phyloP scores from a whole-genome alignment of 2,113 vertebrate species.

The Sylvia atricapilla region DNA sequence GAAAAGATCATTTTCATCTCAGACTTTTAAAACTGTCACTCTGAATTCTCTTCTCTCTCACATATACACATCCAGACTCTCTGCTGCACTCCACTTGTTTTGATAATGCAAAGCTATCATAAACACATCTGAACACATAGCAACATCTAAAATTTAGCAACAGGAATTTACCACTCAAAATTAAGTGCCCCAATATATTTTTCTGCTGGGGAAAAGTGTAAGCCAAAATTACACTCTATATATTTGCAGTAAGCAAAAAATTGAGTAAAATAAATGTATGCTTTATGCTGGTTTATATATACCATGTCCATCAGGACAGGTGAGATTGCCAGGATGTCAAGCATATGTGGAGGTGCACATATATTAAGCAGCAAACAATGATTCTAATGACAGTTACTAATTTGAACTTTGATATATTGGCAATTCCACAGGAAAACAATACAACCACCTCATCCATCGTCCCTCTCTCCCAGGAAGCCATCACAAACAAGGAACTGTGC shows the following conservation, averaged over 20 bases:
- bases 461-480: not conserved
- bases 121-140: not conserved
- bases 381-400: not conserved
- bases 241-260: not conserved
- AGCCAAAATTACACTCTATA: not conserved
- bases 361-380: not conserved
- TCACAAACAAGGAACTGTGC: not conserved
- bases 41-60: not conserved
- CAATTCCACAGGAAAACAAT: not conserved
- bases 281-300: not conserved
- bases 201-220: not conserved
- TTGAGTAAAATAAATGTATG: not conserved
- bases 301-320: fast-evolving
- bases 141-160: not conserved
- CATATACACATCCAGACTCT: not conserved
- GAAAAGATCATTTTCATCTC: conserved; percentile 2
- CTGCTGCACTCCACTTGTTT: not conserved
- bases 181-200: not conserved
- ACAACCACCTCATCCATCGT: not conserved
- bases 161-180: not conserved
- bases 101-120: not conserved
- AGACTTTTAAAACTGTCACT: not conserved
- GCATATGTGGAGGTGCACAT: not conserved
- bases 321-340: not conserved
- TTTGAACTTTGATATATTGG: not conserved